These are phyloP conservation scores for Asteroscopus sphinx DNA, from an alignment of 2,888 invertebrate species.

Conservation along the genomic window DNA sequence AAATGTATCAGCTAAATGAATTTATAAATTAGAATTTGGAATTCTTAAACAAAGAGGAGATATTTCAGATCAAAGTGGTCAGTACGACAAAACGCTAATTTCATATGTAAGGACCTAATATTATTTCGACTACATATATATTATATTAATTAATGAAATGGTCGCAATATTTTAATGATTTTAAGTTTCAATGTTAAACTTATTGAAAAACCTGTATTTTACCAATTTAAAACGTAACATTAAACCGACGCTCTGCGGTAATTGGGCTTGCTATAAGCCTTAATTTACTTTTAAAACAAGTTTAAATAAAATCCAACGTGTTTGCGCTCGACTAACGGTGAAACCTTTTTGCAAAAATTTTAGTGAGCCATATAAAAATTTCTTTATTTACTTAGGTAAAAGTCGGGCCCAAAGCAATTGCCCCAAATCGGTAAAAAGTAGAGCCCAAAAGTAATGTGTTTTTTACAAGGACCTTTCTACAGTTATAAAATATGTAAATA, in stretches of 20 bases:
- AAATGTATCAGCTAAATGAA: too few species aligned
- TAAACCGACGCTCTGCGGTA: conserved; percentile 50
- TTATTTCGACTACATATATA: too few species aligned
- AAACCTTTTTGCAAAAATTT: conserved; percentile 57
- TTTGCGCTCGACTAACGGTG: conserved; percentile 65
- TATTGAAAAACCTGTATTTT: conserved; percentile 8
- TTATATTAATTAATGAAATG: too few species aligned
- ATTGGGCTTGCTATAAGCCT: conserved; percentile 51
- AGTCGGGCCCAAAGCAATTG: conserved; percentile 68
- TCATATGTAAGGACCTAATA: too few species aligned
- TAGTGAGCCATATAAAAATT: conserved; percentile 74
- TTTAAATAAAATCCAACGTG: conserved; percentile 45
- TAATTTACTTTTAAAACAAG: conserved; percentile 57
- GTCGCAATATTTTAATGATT: neutral
- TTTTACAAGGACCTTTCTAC: conserved; percentile 61
- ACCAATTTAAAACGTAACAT: conserved; percentile 26
- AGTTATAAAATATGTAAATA: conserved; percentile 60
- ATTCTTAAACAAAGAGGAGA: too few species aligned
- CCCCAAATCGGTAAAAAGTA: conserved; percentile 85
- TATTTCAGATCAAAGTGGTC: too few species aligned
- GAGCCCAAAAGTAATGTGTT: conserved; percentile 79
- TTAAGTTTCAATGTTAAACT: neutral
- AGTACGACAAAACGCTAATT: too few species aligned
- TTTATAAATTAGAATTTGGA: too few species aligned
- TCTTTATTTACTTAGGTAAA: conserved; percentile 81